phyloP scores from a whole-genome alignment of 2,888 invertebrate species.

The Coenonympha glycerion region DNA sequence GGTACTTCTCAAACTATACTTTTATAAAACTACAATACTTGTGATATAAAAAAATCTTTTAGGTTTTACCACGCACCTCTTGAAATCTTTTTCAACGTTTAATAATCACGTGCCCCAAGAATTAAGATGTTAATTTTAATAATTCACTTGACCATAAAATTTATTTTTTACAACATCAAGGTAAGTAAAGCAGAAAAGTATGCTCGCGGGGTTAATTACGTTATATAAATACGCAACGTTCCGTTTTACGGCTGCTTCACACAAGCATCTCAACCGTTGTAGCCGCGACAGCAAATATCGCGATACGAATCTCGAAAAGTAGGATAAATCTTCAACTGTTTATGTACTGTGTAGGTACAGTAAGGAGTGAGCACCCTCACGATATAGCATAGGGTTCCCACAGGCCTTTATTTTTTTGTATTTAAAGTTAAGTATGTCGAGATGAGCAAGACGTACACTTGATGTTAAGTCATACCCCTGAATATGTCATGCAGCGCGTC shows the following conservation, averaged over 20 bases:
- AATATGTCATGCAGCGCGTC: no score
- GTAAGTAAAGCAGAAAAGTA: slow-evolving; percentile 3
- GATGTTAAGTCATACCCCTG: no score
- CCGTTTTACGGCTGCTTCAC: slow-evolving; percentile 12
- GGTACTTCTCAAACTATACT: no score
- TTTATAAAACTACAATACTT: no score
- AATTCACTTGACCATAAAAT: neutral
- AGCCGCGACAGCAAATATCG: slow-evolving; percentile 24
- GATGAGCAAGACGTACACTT: no score
- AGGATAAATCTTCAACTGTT: slow-evolving; percentile 46
- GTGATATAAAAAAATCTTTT: no score
- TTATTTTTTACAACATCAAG: neutral
- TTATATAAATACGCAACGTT: slow-evolving; percentile 6
- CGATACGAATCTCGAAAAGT: slow-evolving; percentile 38
- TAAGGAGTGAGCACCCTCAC: slow-evolving; percentile 14
- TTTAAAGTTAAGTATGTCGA: no score
- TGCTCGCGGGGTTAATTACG: neutral
- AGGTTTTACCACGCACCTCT: no score
- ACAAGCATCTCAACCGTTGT: slow-evolving; percentile 7
- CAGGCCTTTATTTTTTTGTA: neutral
- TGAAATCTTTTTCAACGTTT: neutral
- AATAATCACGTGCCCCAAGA: neutral
- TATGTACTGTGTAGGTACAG: no score
- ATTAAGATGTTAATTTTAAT: neutral
- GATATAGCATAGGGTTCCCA: slow-evolving; percentile 6